Conservation (phyloP, 2,797 vertebrate genomes). For the Thalassophryne amazonica region DNA sequence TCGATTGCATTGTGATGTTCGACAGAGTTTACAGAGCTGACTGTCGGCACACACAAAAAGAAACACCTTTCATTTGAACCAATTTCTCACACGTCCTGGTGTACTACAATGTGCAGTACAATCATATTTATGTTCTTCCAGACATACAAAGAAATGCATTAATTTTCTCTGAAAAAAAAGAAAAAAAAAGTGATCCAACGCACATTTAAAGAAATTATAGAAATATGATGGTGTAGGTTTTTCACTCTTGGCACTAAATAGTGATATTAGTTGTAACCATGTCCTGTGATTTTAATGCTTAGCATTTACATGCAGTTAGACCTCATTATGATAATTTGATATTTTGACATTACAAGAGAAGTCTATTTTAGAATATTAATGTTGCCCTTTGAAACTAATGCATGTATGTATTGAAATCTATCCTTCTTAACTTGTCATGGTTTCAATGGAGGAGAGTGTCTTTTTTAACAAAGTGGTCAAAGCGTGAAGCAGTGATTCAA, state of each 20-base stretch:
- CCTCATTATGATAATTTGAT: slow-evolving; percentile 84
- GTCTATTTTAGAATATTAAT: slow-evolving; percentile 77
- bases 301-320: slow-evolving; percentile 83
- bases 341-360: slow-evolving; percentile 76
- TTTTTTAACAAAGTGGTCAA: slow-evolving; percentile 58
- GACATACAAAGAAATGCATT: too few relatives aligned
- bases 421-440: slow-evolving; percentile 74
- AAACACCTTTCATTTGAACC: too few relatives aligned
- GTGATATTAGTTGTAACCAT: slow-evolving; percentile 48
- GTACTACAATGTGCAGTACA: too few relatives aligned
- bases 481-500: slow-evolving; percentile 35
- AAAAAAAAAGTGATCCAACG: too few relatives aligned
- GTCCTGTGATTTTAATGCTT: slow-evolving; percentile 65
- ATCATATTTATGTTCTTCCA: too few relatives aligned
- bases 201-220: too few relatives aligned
- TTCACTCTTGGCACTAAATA: slow-evolving; percentile 23
- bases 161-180: too few relatives aligned
- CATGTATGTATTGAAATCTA: slow-evolving; percentile 80
- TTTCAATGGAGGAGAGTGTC: slow-evolving; percentile 29
- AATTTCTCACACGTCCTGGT: too few relatives aligned
- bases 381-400: slow-evolving; percentile 75
- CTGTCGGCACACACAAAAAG: too few relatives aligned
- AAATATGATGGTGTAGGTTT: too few relatives aligned
- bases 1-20: too few relatives aligned
- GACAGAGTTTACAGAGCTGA: too few relatives aligned